Evolutionary conservation across 1,140 invertebrate genomes (phyloP).

Genomic region (Amyelois transitella): DNA sequence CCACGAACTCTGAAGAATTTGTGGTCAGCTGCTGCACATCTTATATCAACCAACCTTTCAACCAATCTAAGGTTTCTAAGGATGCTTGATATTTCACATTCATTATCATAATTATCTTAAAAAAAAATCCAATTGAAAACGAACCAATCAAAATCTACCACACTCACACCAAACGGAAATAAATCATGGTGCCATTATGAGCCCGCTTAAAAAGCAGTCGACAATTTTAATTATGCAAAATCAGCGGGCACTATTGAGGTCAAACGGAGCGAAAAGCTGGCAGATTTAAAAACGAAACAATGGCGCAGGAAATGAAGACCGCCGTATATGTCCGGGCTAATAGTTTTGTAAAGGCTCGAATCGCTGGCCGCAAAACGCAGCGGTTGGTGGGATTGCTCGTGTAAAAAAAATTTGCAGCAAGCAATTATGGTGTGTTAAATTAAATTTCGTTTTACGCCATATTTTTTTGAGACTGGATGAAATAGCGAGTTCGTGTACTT

Average conservation of each 20-base stretch:
- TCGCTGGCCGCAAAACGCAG: neutral
- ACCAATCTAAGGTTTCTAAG: too few relatives aligned
- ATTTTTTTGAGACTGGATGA: too few relatives aligned
- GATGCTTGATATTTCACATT: too few relatives aligned
- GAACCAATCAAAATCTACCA: neutral
- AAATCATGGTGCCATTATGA: neutral
- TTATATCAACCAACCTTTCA: too few relatives aligned
- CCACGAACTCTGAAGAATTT: too few relatives aligned
- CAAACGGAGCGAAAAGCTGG: conserved; percentile 35
- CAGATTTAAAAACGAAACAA: conserved; percentile 52
- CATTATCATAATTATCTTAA: too few relatives aligned
- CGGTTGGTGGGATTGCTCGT: neutral
- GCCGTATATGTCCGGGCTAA: conserved; percentile 9
- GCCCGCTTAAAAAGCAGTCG: conserved; percentile 17
- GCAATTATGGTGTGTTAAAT: neutral
- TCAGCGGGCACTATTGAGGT: conserved; percentile 49
- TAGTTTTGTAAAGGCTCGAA: neutral
- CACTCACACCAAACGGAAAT: neutral
- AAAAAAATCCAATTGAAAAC: too few relatives aligned
- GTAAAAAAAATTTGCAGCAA: neutral
- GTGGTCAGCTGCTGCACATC: too few relatives aligned
- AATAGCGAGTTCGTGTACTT: too few relatives aligned
- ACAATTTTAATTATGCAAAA: conserved; percentile 63
- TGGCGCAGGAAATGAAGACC: conserved; percentile 47
- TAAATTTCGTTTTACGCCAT: too few relatives aligned